Evolutionary conservation across 2,113 vertebrate species (phyloP).

Genomic region (Arizona elegans): DNA sequence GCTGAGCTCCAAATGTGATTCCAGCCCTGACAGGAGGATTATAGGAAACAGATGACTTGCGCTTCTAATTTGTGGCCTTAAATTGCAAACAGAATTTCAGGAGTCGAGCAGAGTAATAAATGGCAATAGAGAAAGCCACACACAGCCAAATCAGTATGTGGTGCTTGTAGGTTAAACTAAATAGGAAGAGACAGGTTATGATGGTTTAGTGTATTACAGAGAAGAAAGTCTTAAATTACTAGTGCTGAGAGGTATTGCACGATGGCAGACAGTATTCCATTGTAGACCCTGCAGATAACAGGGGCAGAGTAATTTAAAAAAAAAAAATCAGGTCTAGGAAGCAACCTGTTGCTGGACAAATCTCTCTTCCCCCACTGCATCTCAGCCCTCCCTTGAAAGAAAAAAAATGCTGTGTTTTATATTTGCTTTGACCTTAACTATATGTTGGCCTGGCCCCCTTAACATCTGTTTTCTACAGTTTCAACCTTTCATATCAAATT

Average conservation of each 20-base stretch:
- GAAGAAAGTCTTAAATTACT: constrained; percentile 87
- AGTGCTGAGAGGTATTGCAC: constrained; percentile 80
- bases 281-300: constrained; percentile 77
- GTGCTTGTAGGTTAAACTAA: constrained; percentile 87
- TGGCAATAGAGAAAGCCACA: constrained; percentile 86
- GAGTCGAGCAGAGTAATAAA: constrained; percentile 92
- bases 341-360: constrained; percentile 78
- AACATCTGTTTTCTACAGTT: constrained; percentile 80
- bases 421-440: constrained; percentile 77
- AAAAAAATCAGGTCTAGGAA: constrained; percentile 75
- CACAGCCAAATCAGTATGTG: constrained; percentile 82
- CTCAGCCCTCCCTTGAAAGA: constrained; percentile 41
- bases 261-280: constrained; percentile 74
- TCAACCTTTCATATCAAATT: constrained; percentile 82
- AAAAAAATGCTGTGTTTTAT: constrained; percentile 72
- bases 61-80: constrained; percentile 98
- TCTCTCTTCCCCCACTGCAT: constrained; percentile 24
- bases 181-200: constrained; percentile 89
- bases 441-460: constrained; percentile 69
- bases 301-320: constrained; percentile 79
- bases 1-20: constrained; percentile 85
- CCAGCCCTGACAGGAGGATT: constrained; percentile 92
- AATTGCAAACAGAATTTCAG: constrained; percentile 99
- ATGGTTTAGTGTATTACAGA: constrained; percentile 86
- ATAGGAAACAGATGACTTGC: constrained; percentile 99